Evolutionary conservation across 2,888 invertebrate species (phyloP).

Genomic region (Acrobasis consociella): DNA sequence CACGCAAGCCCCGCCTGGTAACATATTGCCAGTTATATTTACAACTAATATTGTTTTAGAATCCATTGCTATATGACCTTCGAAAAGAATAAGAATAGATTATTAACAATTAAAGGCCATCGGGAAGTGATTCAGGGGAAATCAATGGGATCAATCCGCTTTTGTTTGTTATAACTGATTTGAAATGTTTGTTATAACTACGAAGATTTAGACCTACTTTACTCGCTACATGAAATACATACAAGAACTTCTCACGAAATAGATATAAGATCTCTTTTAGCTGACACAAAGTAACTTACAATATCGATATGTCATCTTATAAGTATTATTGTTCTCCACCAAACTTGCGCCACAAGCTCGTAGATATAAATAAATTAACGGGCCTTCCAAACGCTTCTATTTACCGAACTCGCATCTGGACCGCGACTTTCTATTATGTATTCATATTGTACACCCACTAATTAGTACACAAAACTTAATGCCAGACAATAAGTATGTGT

Average conservation of each 20-base stretch:
- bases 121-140: too few species aligned
- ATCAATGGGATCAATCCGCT: too few species aligned
- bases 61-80: background rate
- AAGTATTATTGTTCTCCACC: too few species aligned
- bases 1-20: constrained; percentile 49
- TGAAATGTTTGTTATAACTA: too few species aligned
- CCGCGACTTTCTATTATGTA: constrained; percentile 79
- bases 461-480: constrained; percentile 81
- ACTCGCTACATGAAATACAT: too few species aligned
- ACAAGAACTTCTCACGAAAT: too few species aligned
- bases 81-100: background rate
- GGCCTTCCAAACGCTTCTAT: constrained; percentile 67
- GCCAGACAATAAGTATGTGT: constrained; percentile 68
- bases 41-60: constrained; percentile 1
- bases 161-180: too few species aligned
- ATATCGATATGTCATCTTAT: too few species aligned
- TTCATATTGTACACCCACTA: constrained; percentile 80
- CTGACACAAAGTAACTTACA: too few species aligned
- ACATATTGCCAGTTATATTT: constrained; percentile 23
- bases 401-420: constrained; percentile 77
- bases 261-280: too few species aligned
- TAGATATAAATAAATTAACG: constrained; percentile 70
- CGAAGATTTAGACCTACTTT: too few species aligned
- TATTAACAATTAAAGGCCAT: too few species aligned
- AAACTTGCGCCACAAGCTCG: constrained; percentile 51